phyloP scores from a whole-genome alignment of 2,113 vertebrate genomes.

The Pimephales promelas region DNA sequence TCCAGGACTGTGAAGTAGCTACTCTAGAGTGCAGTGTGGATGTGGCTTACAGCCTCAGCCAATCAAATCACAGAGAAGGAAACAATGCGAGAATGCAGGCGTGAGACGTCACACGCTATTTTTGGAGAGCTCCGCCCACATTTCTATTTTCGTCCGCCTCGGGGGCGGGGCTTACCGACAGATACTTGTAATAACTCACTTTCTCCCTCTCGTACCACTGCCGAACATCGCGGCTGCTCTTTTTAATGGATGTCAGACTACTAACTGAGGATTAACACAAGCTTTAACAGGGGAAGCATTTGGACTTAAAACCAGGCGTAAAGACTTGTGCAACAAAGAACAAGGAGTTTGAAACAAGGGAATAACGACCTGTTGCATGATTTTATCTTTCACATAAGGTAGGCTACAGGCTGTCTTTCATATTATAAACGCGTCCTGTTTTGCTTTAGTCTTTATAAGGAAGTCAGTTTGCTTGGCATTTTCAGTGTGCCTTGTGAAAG shows the following conservation, averaged over 20 bases:
- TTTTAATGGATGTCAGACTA: conserved; percentile 22
- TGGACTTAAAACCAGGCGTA: not conserved
- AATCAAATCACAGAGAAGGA: conserved; percentile 58
- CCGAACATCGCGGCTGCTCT: conserved; percentile 30
- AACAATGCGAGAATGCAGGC: conserved; percentile 68
- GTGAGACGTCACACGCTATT: conserved; percentile 75
- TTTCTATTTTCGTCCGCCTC: conserved; percentile 75
- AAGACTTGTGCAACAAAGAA: not conserved
- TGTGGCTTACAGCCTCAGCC: conserved; percentile 53
- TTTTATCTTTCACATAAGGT: conserved; percentile 39
- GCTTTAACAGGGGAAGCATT: not conserved
- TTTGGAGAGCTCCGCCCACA: conserved; percentile 75
- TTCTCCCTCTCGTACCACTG: conserved; percentile 40
- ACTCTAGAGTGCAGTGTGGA: conserved; percentile 36
- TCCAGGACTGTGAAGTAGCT: not conserved
- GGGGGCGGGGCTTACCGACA: conserved; percentile 60
- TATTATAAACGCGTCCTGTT: not conserved
- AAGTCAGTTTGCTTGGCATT: conserved; percentile 16
- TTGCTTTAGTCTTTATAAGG: conserved; percentile 20
- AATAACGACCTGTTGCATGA: conserved; percentile 54
- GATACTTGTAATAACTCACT: conserved; percentile 62
- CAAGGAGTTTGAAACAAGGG: conserved; percentile 22
- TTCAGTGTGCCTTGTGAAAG: not conserved
- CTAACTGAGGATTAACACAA: conserved; percentile 25
- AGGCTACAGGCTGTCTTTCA: conserved; percentile 18